Evolutionary conservation across 2,113 vertebrate species (phyloP).

Genomic region (Chionodraco myersi): DNA sequence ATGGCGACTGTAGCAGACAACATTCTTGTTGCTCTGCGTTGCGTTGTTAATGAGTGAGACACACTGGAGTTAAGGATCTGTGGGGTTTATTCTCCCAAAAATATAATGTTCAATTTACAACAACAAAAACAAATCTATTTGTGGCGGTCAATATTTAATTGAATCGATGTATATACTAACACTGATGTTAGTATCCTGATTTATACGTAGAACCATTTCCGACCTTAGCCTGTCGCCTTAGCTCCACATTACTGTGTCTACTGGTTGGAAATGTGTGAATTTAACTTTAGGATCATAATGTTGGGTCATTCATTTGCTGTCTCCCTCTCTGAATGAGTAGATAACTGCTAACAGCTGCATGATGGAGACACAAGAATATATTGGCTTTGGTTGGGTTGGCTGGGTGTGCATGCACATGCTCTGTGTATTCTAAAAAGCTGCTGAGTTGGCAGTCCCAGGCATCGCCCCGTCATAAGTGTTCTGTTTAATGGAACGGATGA

Average conservation of each 20-base stretch:
- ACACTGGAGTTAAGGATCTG: no score
- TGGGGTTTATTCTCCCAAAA: no score
- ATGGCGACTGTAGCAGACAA: no score
- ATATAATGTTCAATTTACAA: no score
- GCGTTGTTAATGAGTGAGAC: no score
- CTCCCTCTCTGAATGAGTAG: neutral
- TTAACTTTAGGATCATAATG: neutral
- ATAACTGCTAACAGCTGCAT: constrained; percentile 19
- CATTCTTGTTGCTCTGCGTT: no score
- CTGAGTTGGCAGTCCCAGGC: constrained; percentile 19
- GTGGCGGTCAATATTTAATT: no score
- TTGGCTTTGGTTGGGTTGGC: constrained; percentile 15
- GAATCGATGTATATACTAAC: no score
- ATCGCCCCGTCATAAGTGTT: constrained; percentile 2
- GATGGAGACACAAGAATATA: constrained; percentile 6
- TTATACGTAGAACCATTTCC: neutral
- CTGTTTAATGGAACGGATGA: constrained; percentile 13
- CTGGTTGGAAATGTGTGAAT: neutral
- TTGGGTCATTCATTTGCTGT: constrained; percentile 4
- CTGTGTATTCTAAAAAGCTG: neutral
- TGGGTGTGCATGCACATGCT: constrained; percentile 7
- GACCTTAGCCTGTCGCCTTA: neutral
- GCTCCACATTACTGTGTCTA: neutral
- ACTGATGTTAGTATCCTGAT: neutral
- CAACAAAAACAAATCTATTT: no score